Base-by-base conservation (phyloP, 92 coral and sea anemone genomes). In the Chrysogorgia sp. region DNA sequence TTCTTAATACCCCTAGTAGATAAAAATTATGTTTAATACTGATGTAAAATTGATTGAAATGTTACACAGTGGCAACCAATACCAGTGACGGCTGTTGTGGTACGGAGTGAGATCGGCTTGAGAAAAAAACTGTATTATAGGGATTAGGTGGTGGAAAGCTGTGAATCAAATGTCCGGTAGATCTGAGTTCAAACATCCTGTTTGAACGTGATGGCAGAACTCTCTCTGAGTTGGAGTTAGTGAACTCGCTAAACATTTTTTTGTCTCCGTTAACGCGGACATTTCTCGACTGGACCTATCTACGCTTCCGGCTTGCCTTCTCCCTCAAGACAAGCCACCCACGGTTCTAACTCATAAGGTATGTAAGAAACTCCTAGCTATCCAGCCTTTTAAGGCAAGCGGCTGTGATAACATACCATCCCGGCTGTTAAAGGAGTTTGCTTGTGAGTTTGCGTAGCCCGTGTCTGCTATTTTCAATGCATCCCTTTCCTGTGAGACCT, bases 131-230 rank as follows among this genome's bases (percentile, higher is more conserved):
- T n/a, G n/a, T n/a, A n/a, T n/a, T n/a, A n/a, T n/a, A n/a, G n/a
- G n/a, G n/a, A n/a, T n/a, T 41, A 86, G 66, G 43, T 86, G 86
- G 90, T 86, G 90, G 90, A 66, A 67, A 33, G 71, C 48, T 21
- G 63, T 84, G 55, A 84, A 74, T 41, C 23, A 74, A 65, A 80
- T 80, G 89, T 80, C 89, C 33, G 83, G 83, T 43, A 81, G 43
- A 48, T 63, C 75, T 31, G 82, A 1, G 43, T 65, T 75, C 31
- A 22, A 34, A 53, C 71, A 30, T 17, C 20, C 37, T 70, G 6
- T 55, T 76, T 12, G 86, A 81, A 62, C 64, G 80, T 2, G 78
- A 81, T 52, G 86, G 83, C 14, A 71, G 40, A 68, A 49, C 19
- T 56, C 30, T 76, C 65, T 26, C 25, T 53, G 34, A 70, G 15